Evolutionary conservation across 2,113 vertebrate genomes (phyloP), one percentile per base, ranked within the genome.

Genomic region (Oncorhynchus clarkii): DNA sequence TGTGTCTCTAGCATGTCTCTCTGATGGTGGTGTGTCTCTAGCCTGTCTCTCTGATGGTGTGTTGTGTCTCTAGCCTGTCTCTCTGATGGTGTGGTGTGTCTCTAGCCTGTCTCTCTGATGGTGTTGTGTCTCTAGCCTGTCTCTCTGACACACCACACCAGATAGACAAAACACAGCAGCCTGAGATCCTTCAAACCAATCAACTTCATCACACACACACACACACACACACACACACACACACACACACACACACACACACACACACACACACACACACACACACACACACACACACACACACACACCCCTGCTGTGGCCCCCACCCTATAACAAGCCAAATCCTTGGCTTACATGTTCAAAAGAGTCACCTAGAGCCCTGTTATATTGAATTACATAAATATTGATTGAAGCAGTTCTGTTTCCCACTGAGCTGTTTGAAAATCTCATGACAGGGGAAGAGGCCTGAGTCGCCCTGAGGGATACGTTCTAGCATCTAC

Each of bases 311-410:
- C 67, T 73, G 78, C 79, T 66, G 76, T 68, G 70, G 66, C 78
- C 74, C 80, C 57, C 67, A 45, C 72, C 48, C 49, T 80, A 54
- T 76, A 80, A 83, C 73, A 82, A 76, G 22, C 70, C 59, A 68
- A 60, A 0, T 7, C 24, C 39, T 18, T 57, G 22, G 71, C 54
- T 57, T 66, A 7, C 72, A 65, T 22, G 69, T 66, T 62, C 65
- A 62, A 27, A 74, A 24, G 9, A 72, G 78, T 79, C 1, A 0
- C 51, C 78, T 75, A 48, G 13, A 77, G 70, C 74, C 71, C 34
- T 83, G 84, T 84, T 85, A 76, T 74, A 85, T 64, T 80, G 72
- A 81, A 81, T 84, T 51, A 76, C 72, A 81, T 77, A 78, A 75
- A 85, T 70, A 83, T 80, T 82, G 80, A 88, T 87, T 65, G 80